phyloP scores from a whole-genome alignment of 2,797 vertebrate genomes.

The Ctenochaetus hawaiiensis region DNA sequence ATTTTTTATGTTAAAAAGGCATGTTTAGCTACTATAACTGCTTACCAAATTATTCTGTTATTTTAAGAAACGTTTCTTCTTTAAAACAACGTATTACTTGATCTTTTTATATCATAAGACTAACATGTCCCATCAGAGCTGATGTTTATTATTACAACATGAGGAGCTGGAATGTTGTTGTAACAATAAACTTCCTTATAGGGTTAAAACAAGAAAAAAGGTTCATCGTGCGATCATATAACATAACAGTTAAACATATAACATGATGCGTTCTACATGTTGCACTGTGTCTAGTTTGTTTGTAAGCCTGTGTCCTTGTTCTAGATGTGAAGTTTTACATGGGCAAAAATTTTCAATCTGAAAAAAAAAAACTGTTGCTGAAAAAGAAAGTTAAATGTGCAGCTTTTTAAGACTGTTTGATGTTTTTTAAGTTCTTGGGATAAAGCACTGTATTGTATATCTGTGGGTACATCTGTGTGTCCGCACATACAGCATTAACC shows the following conservation, averaged over 20 bases:
- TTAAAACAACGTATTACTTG: background rate
- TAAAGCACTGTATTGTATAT: constrained; percentile 27
- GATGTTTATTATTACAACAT: background rate
- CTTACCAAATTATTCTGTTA: too few relatives aligned
- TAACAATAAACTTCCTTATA: background rate
- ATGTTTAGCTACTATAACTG: background rate
- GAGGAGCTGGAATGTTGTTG: background rate
- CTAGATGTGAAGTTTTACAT: background rate
- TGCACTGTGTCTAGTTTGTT: background rate
- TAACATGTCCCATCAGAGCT: background rate
- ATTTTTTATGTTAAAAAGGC: background rate
- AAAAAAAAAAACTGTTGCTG: background rate
- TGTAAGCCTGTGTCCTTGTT: background rate
- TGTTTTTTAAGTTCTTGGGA: constrained; percentile 1
- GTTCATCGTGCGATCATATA: too few relatives aligned
- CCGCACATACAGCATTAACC: constrained; percentile 40
- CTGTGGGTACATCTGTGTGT: constrained; percentile 37
- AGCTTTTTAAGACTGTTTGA: background rate
- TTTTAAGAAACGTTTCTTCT: background rate
- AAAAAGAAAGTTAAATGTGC: background rate
- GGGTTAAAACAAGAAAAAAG: background rate
- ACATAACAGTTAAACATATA: too few relatives aligned
- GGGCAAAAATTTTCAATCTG: background rate
- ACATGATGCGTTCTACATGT: too few relatives aligned
- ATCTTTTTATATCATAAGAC: background rate